A percentile compares a stretch with the other conserved stretches of the same genome.
Conservation (phyloP, 2,888 invertebrate genomes). For the Hoplodrina ambigua region DNA sequence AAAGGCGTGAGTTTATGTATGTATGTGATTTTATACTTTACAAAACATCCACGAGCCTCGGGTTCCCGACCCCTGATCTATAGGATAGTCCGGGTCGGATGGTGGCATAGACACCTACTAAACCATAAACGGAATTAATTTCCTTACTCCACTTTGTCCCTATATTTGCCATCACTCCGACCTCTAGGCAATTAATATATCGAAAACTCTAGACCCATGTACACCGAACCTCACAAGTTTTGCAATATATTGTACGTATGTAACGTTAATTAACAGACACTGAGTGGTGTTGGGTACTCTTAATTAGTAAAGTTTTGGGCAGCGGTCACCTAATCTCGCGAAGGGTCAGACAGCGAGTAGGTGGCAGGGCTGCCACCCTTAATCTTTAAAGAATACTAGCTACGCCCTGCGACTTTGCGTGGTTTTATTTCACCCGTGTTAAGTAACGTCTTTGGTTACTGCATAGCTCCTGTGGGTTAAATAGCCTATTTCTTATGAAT, state of each 20-base stretch:
- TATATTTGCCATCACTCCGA: slow-evolving; percentile 44
- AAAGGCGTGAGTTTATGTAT: too few species aligned
- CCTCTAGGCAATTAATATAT: slow-evolving; percentile 59
- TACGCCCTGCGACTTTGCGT: accelerated
- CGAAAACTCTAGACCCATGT: slow-evolving; percentile 57
- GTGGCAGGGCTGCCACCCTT: background rate
- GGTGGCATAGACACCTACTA: background rate
- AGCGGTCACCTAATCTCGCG: slow-evolving; percentile 68
- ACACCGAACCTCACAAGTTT: slow-evolving; percentile 47
- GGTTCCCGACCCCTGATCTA: too few species aligned
- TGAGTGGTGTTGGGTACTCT: slow-evolving; percentile 65
- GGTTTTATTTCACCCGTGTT: too few species aligned
- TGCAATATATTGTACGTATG: slow-evolving; percentile 51
- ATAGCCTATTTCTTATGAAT: too few species aligned
- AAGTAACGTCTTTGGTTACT: too few species aligned
- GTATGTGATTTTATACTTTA: too few species aligned
- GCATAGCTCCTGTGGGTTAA: too few species aligned
- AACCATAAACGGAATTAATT: slow-evolving; percentile 15
- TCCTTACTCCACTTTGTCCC: slow-evolving; percentile 1
- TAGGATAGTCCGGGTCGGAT: too few species aligned
- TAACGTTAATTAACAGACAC: slow-evolving; percentile 66
- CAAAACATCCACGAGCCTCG: too few species aligned
- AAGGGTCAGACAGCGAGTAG: slow-evolving; percentile 45
- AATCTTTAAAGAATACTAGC: background rate
- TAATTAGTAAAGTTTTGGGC: slow-evolving; percentile 75